These are phyloP conservation scores for Frieseomelitta varia DNA, from an alignment of 1,140 invertebrate genomes.

Conservation along the genomic window DNA sequence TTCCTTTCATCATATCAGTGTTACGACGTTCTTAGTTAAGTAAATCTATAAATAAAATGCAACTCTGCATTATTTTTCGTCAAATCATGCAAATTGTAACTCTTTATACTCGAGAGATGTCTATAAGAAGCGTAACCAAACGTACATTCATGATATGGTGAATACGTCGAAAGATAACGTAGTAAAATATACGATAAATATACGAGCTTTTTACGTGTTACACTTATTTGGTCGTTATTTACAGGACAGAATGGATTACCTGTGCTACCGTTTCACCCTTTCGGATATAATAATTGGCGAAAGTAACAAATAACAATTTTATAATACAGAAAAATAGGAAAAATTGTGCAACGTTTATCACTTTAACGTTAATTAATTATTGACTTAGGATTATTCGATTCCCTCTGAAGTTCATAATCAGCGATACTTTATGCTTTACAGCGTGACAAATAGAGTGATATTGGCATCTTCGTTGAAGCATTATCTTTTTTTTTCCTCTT, in stretches of 20 bases:
- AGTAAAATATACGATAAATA: conserved; percentile 22
- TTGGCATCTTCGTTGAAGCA: not conserved
- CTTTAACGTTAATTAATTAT: conserved; percentile 20
- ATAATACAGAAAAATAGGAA: conserved; percentile 11
- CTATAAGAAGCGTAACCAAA: conserved; percentile 5
- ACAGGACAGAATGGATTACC: not conserved
- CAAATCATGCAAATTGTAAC: not conserved
- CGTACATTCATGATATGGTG: conserved; percentile 10
- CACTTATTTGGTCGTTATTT: conserved; percentile 15
- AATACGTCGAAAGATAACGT: conserved; percentile 1
- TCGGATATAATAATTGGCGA: not conserved
- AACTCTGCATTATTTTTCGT: conserved; percentile 1
- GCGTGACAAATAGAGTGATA: not conserved
- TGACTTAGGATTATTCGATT: conserved; percentile 28
- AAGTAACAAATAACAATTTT: conserved; percentile 7
- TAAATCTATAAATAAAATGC: conserved; percentile 50
- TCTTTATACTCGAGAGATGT: not conserved
- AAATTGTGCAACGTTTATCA: not conserved
- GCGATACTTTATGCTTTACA: not conserved
- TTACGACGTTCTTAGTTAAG: conserved; percentile 41
- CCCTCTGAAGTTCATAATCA: not conserved
- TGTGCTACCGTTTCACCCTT: not conserved
- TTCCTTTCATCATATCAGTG: conserved; percentile 29
- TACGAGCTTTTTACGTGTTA: not conserved
- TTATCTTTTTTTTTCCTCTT: not conserved